Evolutionary conservation across 2,113 vertebrate species (phyloP).

Genomic region (Halichoeres trimaculatus): DNA sequence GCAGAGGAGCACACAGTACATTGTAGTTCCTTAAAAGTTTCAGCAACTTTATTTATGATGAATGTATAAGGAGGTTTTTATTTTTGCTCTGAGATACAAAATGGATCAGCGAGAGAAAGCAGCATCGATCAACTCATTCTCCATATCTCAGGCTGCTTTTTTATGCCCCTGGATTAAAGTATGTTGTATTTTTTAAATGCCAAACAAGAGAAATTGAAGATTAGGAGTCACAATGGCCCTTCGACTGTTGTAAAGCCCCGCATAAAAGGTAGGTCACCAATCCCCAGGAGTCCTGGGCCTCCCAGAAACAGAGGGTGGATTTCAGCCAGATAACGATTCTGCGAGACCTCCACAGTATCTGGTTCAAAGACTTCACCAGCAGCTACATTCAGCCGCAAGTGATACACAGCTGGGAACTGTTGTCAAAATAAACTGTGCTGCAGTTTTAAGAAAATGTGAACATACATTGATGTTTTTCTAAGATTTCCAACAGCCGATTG

Average conservation of each 20-base stretch:
- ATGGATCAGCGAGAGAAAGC: slow-evolving; percentile 43
- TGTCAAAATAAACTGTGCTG: neutral
- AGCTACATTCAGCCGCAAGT: slow-evolving; percentile 23
- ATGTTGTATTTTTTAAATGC: slow-evolving; percentile 28
- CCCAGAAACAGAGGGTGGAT: slow-evolving; percentile 37
- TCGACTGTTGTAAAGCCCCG: slow-evolving; percentile 44
- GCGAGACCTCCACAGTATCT: slow-evolving; percentile 29
- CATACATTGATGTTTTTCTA: neutral
- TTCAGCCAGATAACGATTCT: slow-evolving; percentile 65
- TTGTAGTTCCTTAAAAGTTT: neutral
- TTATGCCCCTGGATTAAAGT: neutral
- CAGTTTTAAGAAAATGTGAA: neutral
- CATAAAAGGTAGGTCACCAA: slow-evolving; percentile 22
- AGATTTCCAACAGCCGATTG: too few species aligned
- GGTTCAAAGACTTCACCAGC: slow-evolving; percentile 34
- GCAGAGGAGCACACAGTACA: neutral
- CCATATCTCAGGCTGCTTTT: slow-evolving; percentile 14
- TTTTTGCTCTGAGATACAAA: slow-evolving; percentile 39
- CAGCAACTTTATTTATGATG: neutral
- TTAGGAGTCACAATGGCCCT: slow-evolving; percentile 10
- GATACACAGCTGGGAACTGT: neutral
- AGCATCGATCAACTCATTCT: slow-evolving; percentile 61
- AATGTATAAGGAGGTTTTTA: neutral
- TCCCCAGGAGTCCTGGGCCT: slow-evolving; percentile 30
- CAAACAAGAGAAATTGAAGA: slow-evolving; percentile 34